Evolutionary conservation across 2,888 invertebrate species (phyloP).

Genomic region (Iphiclides podalirius): DNA sequence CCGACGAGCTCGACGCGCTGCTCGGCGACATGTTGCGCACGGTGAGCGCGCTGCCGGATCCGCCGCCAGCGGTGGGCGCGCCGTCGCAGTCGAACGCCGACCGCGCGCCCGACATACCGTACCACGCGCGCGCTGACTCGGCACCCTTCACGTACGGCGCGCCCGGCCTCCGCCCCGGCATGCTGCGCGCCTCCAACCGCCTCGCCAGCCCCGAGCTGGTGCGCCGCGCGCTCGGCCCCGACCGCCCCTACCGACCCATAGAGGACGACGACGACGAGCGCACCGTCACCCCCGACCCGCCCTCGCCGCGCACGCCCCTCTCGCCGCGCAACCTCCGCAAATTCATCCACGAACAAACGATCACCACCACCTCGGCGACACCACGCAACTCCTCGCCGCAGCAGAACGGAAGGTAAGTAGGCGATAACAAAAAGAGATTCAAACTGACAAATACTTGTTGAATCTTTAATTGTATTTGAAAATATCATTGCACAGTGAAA

Average conservation of each 20-base stretch:
- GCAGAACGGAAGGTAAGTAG: constrained; percentile 60
- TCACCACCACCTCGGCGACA: constrained; percentile 54
- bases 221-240: constrained; percentile 83
- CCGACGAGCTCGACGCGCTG: constrained; percentile 89
- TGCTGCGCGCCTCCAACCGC: constrained; percentile 86
- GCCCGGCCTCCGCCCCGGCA: constrained; percentile 78
- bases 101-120: constrained; percentile 84
- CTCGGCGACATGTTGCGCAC: constrained; percentile 93
- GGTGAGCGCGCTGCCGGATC: constrained; percentile 89
- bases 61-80: constrained; percentile 48
- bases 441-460: too few species aligned
- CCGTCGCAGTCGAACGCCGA: constrained; percentile 71
- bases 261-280: constrained; percentile 61
- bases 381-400: constrained; percentile 48
- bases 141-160: constrained; percentile 94
- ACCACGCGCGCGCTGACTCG: constrained; percentile 94
- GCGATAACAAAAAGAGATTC: too few species aligned
- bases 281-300: constrained; percentile 56
- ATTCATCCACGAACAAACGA: constrained; percentile 64
- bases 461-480: too few species aligned
- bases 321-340: constrained; percentile 63
- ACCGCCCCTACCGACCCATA: constrained; percentile 58
- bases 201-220: constrained; percentile 92
- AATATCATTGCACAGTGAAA: too few species aligned
- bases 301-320: constrained; percentile 50